Evolutionary conservation across 1,140 invertebrate genomes (phyloP).

Genomic region (Cotesia vestalis): DNA sequence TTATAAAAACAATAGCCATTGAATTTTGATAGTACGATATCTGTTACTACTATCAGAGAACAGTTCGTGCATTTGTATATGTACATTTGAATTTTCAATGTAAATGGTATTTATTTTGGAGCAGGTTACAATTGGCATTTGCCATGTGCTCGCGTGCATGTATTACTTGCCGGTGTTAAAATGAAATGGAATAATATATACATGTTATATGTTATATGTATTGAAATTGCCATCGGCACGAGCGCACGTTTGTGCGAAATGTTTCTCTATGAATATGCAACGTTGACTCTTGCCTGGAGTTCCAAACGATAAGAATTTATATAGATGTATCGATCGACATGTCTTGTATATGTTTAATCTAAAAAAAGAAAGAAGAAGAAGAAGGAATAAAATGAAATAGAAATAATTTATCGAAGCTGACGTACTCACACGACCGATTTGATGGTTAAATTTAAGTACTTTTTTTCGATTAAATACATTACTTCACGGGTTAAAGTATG

Average conservation of each 20-base stretch:
- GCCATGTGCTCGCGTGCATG: constrained; percentile 10
- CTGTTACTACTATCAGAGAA: no score
- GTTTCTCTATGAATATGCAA: constrained; percentile 28
- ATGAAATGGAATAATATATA: not conserved
- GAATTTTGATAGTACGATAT: constrained; percentile 6
- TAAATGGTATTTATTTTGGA: constrained; percentile 21
- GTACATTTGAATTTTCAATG: constrained; percentile 10
- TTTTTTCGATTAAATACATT: constrained; percentile 15
- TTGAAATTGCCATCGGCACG: constrained; percentile 8
- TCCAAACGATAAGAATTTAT: constrained; percentile 26
- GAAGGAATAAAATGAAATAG: constrained; percentile 22
- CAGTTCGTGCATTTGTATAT: not conserved
- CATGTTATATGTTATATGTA: not conserved
- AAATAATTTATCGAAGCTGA: constrained; percentile 24
- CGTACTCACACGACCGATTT: constrained; percentile 18
- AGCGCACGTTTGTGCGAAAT: constrained; percentile 18
- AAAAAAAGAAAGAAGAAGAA: not conserved
- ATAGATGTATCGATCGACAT: not conserved
- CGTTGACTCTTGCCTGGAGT: constrained; percentile 2
- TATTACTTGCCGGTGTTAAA: constrained; percentile 12
- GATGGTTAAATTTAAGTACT: constrained; percentile 20
- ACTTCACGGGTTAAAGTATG: not conserved
- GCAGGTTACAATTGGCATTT: constrained; percentile 7
- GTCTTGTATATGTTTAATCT: constrained; percentile 5
- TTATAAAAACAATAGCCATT: constrained; percentile 16